Evolutionary conservation across 2,888 invertebrate genomes (phyloP).

Genomic region (Lepidocyrtinus sp.): DNA sequence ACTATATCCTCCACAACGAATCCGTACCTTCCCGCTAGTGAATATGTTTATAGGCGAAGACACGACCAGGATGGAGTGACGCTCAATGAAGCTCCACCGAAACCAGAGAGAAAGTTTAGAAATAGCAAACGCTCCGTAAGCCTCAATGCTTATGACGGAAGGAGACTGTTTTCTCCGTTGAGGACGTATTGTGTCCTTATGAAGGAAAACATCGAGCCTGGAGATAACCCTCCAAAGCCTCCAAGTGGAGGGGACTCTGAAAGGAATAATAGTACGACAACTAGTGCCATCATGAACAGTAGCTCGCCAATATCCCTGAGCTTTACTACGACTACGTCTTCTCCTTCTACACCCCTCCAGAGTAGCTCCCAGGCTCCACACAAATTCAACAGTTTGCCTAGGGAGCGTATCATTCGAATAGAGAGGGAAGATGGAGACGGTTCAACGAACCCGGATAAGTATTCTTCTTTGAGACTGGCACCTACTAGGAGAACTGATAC

Average conservation of each 20-base stretch:
- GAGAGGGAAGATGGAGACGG: slow-evolving; percentile 59
- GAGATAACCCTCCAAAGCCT: slow-evolving; percentile 5
- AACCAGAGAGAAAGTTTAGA: slow-evolving; percentile 65
- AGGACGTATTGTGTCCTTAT: slow-evolving; percentile 68
- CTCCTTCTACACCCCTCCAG: too few species aligned
- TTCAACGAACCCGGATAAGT: slow-evolving; percentile 31
- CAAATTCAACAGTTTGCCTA: slow-evolving; percentile 64
- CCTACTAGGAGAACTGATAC: slow-evolving; percentile 28
- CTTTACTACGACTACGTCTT: slow-evolving; percentile 32
- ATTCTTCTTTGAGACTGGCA: slow-evolving; percentile 47
- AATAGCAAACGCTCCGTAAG: slow-evolving; percentile 65
- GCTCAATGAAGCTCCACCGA: slow-evolving; percentile 59
- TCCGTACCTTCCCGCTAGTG: slow-evolving; percentile 54
- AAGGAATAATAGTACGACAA: neutral
- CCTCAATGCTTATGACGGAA: slow-evolving; percentile 68
- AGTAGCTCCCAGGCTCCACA: slow-evolving; percentile 23
- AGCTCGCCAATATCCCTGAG: slow-evolving; percentile 50
- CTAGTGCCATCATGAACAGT: slow-evolving; percentile 46
- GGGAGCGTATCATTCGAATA: slow-evolving; percentile 62
- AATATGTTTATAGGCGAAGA: slow-evolving; percentile 49
- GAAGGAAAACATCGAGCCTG: slow-evolving; percentile 66
- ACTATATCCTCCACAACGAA: slow-evolving; percentile 50
- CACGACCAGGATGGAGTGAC: slow-evolving; percentile 37
- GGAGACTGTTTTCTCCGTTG: slow-evolving; percentile 66
- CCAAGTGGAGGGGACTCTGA: slow-evolving; percentile 15